Evolutionary conservation across 2,113 vertebrate species (phyloP).

Genomic region (Poecile atricapillus): DNA sequence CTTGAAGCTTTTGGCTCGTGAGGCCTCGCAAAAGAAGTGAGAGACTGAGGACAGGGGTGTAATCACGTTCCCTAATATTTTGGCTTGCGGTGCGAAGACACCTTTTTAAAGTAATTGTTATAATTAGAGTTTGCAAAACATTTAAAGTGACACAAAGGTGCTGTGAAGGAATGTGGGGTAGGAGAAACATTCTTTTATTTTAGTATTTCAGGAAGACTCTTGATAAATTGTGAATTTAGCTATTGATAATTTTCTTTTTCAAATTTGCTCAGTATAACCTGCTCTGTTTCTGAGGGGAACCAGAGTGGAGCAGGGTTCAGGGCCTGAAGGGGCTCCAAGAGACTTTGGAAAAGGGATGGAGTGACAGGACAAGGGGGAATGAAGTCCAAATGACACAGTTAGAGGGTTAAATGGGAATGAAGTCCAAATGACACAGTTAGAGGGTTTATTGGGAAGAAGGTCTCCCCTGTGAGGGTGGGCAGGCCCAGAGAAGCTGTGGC

Average conservation of each 20-base stretch:
- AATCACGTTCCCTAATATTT: background rate
- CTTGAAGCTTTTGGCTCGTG: background rate
- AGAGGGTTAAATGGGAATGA: background rate
- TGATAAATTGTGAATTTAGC: background rate
- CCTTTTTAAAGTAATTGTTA: background rate
- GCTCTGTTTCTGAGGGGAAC: background rate
- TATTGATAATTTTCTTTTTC: background rate
- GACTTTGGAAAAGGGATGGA: background rate
- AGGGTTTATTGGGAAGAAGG: background rate
- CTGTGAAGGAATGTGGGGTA: background rate
- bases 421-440: background rate
- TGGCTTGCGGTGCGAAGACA: background rate
- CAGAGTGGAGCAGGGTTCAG: rapidly evolving
- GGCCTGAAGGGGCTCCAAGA: background rate
- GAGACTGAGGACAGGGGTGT: background rate
- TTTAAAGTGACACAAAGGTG: background rate
- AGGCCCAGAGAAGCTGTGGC: background rate
- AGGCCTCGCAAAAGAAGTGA: background rate
- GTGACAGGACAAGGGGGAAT: background rate
- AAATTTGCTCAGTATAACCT: background rate
- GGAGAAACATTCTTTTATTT: rapidly evolving
- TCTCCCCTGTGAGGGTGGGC: rapidly evolving
- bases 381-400: background rate
- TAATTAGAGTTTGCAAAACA: background rate
- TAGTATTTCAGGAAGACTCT: background rate